Base-by-base conservation (phyloP, 2,888 invertebrate genomes). In the Noctua janthe region DNA sequence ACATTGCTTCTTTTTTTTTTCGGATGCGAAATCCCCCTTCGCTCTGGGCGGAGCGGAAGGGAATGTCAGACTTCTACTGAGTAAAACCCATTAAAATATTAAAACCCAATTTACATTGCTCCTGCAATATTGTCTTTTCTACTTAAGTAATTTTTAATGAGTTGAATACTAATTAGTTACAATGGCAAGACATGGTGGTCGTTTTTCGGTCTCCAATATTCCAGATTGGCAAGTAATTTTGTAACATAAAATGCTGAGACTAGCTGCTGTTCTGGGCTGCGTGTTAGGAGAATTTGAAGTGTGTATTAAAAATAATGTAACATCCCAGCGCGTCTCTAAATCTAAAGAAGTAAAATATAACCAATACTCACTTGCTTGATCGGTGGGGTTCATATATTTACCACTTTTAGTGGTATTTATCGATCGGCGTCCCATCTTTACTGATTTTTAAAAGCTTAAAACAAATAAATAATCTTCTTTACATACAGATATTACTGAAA, bases 401-500 rank as follows among this genome's bases (percentile, higher is more conserved):
- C 99, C 99, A 99, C 99, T 99, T 97, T 99, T 99, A 77, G 99
- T 99, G 98, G 99, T 99, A 97, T 99, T 99, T 92, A 99, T 99
- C 69, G 99, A 99, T 90, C 99, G 98, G 79, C 99, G 98, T 80
- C 99, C 99, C 99, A 99, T 99, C 90, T 97, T 98, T 66, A 7
- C 4, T 64, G 64, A 43, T 86, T 86, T 83, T 49, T 67, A 29
- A 23, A 56, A 13, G 54, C 78, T 70, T 86, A 43, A 17, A 73
- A 71, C 23, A 73, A 62, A 56, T 71, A 67, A 78, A 72, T 43
- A 54, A 75, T 47, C 69, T 39, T 62, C 20, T 56, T 66, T 39
- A 74, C 59, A 23, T 69, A 29, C 0, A 62, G 7, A 6, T 59
- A 56, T 2, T 56, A 56, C 2, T 67, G 29, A 51, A 87, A 74